These are phyloP conservation scores for Nymphalis urticae DNA, from an alignment of 2,888 invertebrate genomes.

Conservation along the genomic window DNA sequence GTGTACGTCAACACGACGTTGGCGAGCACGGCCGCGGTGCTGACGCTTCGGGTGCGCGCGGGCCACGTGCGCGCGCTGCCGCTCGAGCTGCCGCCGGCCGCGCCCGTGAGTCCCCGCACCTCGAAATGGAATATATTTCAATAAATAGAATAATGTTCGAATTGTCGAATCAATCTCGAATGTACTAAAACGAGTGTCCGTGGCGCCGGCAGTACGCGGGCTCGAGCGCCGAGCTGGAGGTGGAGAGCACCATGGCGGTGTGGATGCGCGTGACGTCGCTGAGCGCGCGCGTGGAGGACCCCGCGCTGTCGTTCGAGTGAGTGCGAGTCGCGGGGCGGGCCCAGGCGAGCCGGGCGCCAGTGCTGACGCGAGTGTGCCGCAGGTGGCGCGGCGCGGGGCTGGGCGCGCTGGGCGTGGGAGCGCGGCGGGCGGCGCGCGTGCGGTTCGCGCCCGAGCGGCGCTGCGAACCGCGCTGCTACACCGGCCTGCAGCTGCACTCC, in stretches of 20 bases:
- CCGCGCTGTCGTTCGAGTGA: conserved; percentile 59
- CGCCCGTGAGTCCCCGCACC: conserved; percentile 45
- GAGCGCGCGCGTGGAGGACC: conserved; percentile 78
- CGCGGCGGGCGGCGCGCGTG: conserved; percentile 76
- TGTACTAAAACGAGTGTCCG: neutral
- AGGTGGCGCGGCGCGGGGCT: conserved; percentile 34
- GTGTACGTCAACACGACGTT: conserved; percentile 44
- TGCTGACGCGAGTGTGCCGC: conserved; percentile 55
- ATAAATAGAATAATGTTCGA: neutral
- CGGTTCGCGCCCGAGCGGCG: conserved; percentile 87
- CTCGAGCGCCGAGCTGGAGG: conserved; percentile 86
- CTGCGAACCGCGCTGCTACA: conserved; percentile 89
- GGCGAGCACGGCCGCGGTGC: conserved; percentile 32
- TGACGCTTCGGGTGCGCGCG: conserved; percentile 38
- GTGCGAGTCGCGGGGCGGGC: conserved; percentile 41
- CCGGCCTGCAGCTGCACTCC: conserved; percentile 85
- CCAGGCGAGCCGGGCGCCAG: conserved; percentile 37
- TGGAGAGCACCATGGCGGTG: conserved; percentile 90
- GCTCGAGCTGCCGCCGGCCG: conserved; percentile 47
- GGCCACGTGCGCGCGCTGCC: conserved; percentile 41
- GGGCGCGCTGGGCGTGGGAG: conserved; percentile 48
- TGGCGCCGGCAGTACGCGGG: conserved; percentile 51
- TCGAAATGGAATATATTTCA: neutral
- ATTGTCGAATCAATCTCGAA: neutral
- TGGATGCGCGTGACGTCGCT: conserved; percentile 88